Base-by-base conservation (phyloP, 2,113 vertebrate species). In the Urocynchramus pylzowi region DNA sequence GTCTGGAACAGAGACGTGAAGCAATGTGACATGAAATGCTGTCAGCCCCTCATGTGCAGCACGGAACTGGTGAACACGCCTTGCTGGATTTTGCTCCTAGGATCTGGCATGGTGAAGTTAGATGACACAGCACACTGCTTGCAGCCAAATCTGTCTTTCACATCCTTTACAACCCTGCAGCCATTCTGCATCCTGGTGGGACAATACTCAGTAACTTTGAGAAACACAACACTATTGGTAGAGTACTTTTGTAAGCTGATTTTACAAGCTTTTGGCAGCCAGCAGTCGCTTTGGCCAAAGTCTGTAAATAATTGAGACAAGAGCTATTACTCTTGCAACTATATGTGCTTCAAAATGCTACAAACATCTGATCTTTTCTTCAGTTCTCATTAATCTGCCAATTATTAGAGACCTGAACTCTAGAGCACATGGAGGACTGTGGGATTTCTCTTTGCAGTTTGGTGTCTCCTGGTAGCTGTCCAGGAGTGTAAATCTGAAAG, bases 61-160 rank as follows among this genome's bases (percentile, higher is more conserved):
- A 28, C 30, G 19, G 33, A 37, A n/a, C 15, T 19, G 33, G 23
- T 30, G 59, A 81, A 39, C 11, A 45, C 3, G 11, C 3, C 16
- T 42, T 28, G 28, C n/a, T 63, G 52, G 42, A 50, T 90, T 78
- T 84, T 69, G 45, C 42, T 87, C 19, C 50, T 70, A 24, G 50
- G 47, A 21, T 44, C 18, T 37, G n/a, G 31, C 1, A 7, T 7
- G 2, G 16, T 56, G 21, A 89, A 77, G 73, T 63, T 42, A 54
- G 64, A 59, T 2, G 4, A 28, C 17, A 31, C n/a, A 89, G 30
- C 21, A 54, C 1, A 5, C 5, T 0, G 0, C 26, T 74, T 42
- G 54, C 52, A 63, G 59, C 17, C 50, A 77, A 83, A 90, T 20
- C 8, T 63, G 26, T 59, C 35, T 35, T 78, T 59, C 39, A 67